phyloP scores from a whole-genome alignment of 2,888 invertebrate species.

The Argyresthia albistria region DNA sequence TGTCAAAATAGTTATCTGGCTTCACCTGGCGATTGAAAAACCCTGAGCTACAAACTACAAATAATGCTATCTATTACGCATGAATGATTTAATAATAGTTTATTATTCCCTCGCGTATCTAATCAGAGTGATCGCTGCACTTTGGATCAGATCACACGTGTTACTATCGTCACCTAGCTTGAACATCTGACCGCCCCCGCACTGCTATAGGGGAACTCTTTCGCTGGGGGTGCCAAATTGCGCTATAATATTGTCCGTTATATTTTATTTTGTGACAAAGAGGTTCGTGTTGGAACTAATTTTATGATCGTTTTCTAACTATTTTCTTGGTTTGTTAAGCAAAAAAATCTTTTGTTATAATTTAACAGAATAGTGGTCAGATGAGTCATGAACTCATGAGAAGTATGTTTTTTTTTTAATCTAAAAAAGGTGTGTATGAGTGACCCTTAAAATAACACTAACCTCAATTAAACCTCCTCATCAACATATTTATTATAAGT shows the following conservation, averaged over 20 bases:
- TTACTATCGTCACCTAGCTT: conserved; percentile 43
- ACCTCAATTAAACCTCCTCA: too few species aligned
- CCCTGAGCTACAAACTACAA: not conserved
- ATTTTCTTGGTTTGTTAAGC: too few species aligned
- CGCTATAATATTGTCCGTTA: not conserved
- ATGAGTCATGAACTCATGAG: too few species aligned
- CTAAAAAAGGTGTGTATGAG: too few species aligned
- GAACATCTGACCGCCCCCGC: conserved; percentile 28
- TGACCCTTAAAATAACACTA: too few species aligned
- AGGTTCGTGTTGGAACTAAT: too few species aligned
- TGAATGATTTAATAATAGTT: not conserved
- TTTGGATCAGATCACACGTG: conserved; percentile 50
- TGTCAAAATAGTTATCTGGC: too few species aligned
- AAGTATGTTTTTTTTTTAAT: too few species aligned
- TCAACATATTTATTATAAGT: too few species aligned
- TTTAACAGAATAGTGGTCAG: too few species aligned
- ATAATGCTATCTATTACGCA: not conserved
- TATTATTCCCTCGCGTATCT: conserved; percentile 28
- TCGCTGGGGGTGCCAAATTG: conserved; percentile 1
- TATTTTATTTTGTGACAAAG: not conserved
- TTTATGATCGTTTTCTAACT: too few species aligned
- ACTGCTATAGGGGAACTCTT: not conserved
- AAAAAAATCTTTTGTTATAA: too few species aligned
- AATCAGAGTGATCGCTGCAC: conserved; percentile 46
- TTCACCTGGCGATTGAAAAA: not conserved